A percentile compares a stretch with the other conserved stretches of the same genome.
Evolutionary conservation across 2,888 invertebrate genomes (phyloP).

Genomic region (Lithophane ornitopus): DNA sequence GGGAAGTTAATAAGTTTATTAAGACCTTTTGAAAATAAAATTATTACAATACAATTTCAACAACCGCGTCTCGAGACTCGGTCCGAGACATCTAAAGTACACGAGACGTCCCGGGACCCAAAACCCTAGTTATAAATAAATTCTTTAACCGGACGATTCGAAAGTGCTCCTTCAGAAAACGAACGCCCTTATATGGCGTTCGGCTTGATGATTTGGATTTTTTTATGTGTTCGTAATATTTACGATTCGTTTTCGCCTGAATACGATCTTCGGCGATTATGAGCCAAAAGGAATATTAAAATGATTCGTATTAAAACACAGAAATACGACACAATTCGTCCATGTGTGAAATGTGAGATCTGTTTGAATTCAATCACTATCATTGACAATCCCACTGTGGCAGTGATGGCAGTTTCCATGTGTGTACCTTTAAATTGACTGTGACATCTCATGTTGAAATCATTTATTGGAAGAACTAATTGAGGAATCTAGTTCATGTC

Average conservation of each 20-base stretch:
- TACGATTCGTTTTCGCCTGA: background rate
- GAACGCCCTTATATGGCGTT: background rate
- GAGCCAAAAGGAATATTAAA: background rate
- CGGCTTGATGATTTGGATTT: background rate
- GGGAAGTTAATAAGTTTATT: background rate
- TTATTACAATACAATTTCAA: too few relatives aligned
- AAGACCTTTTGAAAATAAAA: background rate
- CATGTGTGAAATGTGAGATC: background rate
- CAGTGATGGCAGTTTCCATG: constrained; percentile 7
- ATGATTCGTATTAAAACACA: background rate
- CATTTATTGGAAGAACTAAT: background rate
- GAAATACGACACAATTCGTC: background rate
- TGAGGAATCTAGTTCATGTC: background rate
- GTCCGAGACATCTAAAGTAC: too few relatives aligned
- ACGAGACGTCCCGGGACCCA: background rate
- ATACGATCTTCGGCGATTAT: background rate
- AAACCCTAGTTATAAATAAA: background rate
- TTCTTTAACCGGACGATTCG: background rate
- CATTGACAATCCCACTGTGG: background rate
- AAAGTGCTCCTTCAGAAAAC: background rate
- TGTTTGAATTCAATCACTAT: background rate
- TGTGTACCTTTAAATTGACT: constrained; percentile 3
- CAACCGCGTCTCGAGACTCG: too few relatives aligned
- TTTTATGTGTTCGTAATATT: background rate
- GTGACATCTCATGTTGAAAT: background rate